Base-by-base conservation (phyloP, 2,888 invertebrate species). In the Abrostola tripartita region DNA sequence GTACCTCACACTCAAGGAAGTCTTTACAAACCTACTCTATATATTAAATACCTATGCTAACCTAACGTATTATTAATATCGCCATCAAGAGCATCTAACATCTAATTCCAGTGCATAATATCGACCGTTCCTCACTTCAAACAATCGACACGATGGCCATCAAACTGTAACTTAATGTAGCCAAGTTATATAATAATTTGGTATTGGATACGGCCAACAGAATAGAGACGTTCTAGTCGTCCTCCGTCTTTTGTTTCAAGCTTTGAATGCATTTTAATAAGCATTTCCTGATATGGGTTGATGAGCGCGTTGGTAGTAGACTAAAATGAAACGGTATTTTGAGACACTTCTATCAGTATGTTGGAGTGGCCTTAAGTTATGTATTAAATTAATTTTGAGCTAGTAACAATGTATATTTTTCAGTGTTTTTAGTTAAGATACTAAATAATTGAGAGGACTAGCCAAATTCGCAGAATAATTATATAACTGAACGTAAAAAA, bases 181-280 rank as follows among this genome's bases (percentile, higher is more conserved):
- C 51, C 47, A 51, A 52, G 52, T 74, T 55, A 50, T 49, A 52
- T 44, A 57, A 53, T 50, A 59, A 12, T 37, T 55, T n/a, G 10
- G 52, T 58, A 50, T 58, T 47, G 53, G 36, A 50, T 49, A 58
- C 0, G 12, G 8, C 37, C 37, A 9, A 42, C 49, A 49, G 58
- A 50, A 58, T 68, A 56, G 61, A 76, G 58, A 41, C 75, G 41
- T 51, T 65, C 61, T 35, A 49, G 65, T 77, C n/a, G n/a, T 77
- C 74, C 63, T 54, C 51, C 61, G 65, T n/a, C 58, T 56, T 24
- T 53, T 57, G 67, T 65, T 76, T 71, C 56, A 65, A 63, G 75
- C 71, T 59, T 61, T 65, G 37, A 40, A 55, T 57, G 53, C 63
- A 52, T 76, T 78, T 70, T 76, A 78, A 74, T 67, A 78, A 63